Evolutionary conservation across 1,140 invertebrate genomes (phyloP), one percentile per base, ranked within the genome.

Genomic region (Drosophila elegans): DNA sequence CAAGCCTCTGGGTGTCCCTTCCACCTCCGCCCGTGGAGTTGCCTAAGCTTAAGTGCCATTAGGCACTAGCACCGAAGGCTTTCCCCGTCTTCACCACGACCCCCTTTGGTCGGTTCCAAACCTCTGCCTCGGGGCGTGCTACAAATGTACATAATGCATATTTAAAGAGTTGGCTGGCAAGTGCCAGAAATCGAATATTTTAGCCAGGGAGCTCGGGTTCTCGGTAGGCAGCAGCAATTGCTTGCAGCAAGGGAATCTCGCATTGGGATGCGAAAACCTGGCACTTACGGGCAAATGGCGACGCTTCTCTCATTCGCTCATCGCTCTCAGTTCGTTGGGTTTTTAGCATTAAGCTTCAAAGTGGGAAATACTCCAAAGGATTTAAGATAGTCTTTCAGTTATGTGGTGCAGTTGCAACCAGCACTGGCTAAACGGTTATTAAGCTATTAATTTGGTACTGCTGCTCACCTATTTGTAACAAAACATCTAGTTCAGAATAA

Each of bases 161-260:
- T 88, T 86, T 86, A 86, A 86, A 86, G 82, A 88, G 83, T 76
- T 86, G 75, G 49, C 79, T 83, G 82, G 82, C 71, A 86, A 86
- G 82, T 88, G 83, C 82, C 79, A 86, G 86, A 86, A 86, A 86
- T 86, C 82, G 83, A 86, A 86, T 86, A 86, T 88, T 88, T 86
- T 86, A 88, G 73, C 80, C 79, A 38, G 71, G 52, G 48, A 71
- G 44, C 13, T 71, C 53, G 55, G 68, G 9, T 34, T 78, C 56
- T 56, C 56, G 16, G 78, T 56, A 66, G 73, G 57, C 52, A 75
- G 52, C 39, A 49, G 62, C 44, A 69, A 67, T 67, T 54, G 63
- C 55, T 42, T 64, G 55, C 73, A 77, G 57, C 64, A 44, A 34
- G 44, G 51, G 44, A 38, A 62, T 53, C 41, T 62, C 41, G 49